Conservation (phyloP, 2,888 invertebrate genomes). For the Auanema sp. region DNA sequence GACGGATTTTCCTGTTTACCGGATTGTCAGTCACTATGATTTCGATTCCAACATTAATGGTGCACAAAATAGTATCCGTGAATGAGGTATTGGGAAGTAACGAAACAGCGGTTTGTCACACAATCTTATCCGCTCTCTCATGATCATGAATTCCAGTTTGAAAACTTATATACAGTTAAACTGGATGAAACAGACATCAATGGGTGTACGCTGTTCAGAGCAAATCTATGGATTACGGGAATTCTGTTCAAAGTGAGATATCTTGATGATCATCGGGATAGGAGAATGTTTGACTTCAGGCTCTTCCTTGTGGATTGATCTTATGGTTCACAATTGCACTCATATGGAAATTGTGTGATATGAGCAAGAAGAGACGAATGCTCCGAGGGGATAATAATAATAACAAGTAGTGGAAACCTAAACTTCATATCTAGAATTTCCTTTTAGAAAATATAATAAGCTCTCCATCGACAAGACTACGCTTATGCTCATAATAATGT, state of each 20-base stretch:
- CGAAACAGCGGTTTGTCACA: conserved; percentile 15
- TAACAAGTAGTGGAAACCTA: conserved; percentile 12
- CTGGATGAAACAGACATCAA: conserved; percentile 40
- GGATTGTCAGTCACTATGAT: conserved; percentile 47
- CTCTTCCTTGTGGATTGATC: conserved; percentile 46
- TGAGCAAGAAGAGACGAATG: conserved; percentile 43
- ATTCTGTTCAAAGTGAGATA: conserved; percentile 56
- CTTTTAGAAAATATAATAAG: conserved; percentile 4
- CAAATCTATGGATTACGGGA: conserved; percentile 62
- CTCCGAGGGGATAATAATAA: conserved; percentile 32
- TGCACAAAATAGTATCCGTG: conserved; percentile 56
- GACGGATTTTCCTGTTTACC: conserved; percentile 56
- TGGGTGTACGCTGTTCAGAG: conserved; percentile 55
- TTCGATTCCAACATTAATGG: conserved; percentile 60
- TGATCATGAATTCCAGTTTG: conserved; percentile 22
- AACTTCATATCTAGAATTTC: background rate
- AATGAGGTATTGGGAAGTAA: conserved; percentile 29
- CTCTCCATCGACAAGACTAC: conserved; percentile 44
- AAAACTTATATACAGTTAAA: conserved; percentile 36
- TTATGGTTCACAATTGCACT: conserved; percentile 51
- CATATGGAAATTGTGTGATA: conserved; percentile 47
- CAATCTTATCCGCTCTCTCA: background rate
- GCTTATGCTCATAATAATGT: conserved; percentile 52
- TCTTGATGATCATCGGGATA: background rate
- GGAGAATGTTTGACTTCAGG: conserved; percentile 26